A percentile compares a stretch with the other conserved stretches of the same genome.
phyloP scores from a whole-genome alignment of 2,888 invertebrate species.

The Corbicula japonica region DNA sequence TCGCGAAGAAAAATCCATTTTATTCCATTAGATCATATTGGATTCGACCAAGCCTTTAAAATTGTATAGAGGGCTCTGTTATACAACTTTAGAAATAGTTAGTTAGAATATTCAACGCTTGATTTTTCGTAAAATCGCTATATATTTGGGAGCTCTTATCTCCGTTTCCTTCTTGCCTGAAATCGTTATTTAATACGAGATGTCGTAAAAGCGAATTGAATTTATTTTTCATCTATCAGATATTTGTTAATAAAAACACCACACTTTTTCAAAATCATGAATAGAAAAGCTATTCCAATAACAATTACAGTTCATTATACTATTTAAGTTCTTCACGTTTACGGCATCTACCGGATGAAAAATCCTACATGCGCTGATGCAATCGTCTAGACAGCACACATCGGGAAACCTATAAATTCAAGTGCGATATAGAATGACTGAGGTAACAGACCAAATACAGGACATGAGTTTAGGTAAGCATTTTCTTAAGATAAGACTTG shows the following conservation, averaged over 20 bases:
- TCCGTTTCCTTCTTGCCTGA: constrained; percentile 33
- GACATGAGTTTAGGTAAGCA: constrained; percentile 67
- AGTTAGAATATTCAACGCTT: too few relatives aligned
- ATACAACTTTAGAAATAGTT: too few relatives aligned
- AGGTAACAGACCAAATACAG: constrained; percentile 48
- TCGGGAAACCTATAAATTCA: too few relatives aligned
- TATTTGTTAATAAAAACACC: background rate
- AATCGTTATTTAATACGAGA: constrained; percentile 44
- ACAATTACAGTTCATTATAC: too few relatives aligned
- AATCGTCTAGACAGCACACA: constrained; percentile 25
- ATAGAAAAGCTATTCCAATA: too few relatives aligned
- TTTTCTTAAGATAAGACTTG: background rate
- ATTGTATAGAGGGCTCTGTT: too few relatives aligned
- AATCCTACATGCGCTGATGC: constrained; percentile 58
- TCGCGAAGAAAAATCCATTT: constrained; percentile 37
- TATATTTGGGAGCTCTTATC: constrained; percentile 1
- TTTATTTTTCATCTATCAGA: background rate
- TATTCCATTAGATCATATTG: background rate
- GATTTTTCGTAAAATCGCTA: too few relatives aligned
- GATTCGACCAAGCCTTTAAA: too few relatives aligned
- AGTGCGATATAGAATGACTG: too few relatives aligned
- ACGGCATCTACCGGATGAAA: too few relatives aligned
- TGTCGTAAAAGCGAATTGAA: constrained; percentile 37
- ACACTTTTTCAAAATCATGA: too few relatives aligned
- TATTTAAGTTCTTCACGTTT: too few relatives aligned